Evolutionary conservation across 2,888 invertebrate genomes (phyloP).

Genomic region (Lasioglossum figueresi): DNA sequence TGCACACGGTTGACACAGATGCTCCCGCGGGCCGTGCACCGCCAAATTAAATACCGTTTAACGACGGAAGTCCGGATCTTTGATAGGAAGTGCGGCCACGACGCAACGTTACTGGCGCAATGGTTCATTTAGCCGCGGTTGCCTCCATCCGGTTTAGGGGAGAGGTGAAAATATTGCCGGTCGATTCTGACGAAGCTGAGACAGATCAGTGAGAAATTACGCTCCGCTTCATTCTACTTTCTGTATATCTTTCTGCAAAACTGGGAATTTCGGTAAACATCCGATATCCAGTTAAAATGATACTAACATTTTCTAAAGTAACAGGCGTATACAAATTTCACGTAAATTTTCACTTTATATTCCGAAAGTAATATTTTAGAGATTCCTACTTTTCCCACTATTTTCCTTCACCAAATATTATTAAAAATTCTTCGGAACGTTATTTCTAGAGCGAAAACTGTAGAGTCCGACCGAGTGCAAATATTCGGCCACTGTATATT

Average conservation of each 20-base stretch:
- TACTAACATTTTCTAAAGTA: neutral
- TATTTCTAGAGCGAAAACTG: neutral
- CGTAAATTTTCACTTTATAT: slow-evolving; percentile 5
- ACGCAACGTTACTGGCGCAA: slow-evolving; percentile 64
- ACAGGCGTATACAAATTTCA: neutral
- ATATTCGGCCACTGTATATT: neutral
- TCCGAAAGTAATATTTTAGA: neutral
- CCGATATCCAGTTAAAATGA: neutral
- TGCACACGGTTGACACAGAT: slow-evolving; percentile 34
- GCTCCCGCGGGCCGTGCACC: slow-evolving; percentile 41
- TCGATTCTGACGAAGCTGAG: slow-evolving; percentile 63
- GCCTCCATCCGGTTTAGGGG: slow-evolving; percentile 70
- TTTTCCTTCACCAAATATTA: neutral
- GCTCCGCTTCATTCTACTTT: neutral
- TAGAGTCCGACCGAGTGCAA: neutral
- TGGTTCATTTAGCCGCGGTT: slow-evolving; percentile 71
- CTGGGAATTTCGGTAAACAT: neutral
- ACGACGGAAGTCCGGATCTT: slow-evolving; percentile 68
- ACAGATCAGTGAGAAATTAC: neutral
- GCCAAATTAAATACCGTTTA: slow-evolving; percentile 67
- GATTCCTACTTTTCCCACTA: neutral
- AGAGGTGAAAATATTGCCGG: slow-evolving; percentile 69
- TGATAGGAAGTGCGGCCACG: slow-evolving; percentile 63
- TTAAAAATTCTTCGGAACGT: neutral
- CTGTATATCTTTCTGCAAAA: neutral